Percentiles rank a stretch among this genome's conserved stretches.
phyloP scores from a whole-genome alignment of 92 coral and sea anemone species.

The Siderastrea radians region DNA sequence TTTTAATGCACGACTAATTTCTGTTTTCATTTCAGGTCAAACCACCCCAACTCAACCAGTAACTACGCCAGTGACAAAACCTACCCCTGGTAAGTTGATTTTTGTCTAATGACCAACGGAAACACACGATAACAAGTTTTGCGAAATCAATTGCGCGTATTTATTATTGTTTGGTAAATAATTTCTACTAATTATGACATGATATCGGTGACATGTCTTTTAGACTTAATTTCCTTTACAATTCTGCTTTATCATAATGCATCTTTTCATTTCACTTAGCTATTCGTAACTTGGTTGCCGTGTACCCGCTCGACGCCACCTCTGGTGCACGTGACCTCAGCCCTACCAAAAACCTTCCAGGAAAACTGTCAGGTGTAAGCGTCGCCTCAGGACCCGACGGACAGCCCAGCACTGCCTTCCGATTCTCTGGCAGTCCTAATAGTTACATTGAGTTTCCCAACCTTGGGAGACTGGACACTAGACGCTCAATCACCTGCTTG shows the following conservation, averaged over 20 bases:
- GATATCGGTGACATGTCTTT: neutral
- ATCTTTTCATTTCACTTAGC: constrained; percentile 6
- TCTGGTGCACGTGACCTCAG: constrained; percentile 78
- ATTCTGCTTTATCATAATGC: neutral
- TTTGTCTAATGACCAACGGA: neutral
- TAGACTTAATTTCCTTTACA: neutral
- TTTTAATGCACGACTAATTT: constrained; percentile 15
- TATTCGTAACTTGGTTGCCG: constrained; percentile 64
- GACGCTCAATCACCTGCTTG: constrained; percentile 73
- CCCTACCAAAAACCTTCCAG: constrained; percentile 71
- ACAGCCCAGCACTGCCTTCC: constrained; percentile 65
- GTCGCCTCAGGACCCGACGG: constrained; percentile 84
- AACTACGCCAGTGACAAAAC: constrained; percentile 19
- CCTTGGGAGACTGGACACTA: constrained; percentile 85
- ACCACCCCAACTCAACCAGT: constrained; percentile 51
- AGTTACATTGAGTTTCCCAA: constrained; percentile 85
- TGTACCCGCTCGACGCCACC: constrained; percentile 75
- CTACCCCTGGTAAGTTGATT: constrained; percentile 41
- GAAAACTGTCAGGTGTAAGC: constrained; percentile 56
- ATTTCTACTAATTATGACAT: neutral
- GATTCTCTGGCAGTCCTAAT: constrained; percentile 75
- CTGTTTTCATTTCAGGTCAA: constrained; percentile 16
- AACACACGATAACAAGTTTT: neutral
- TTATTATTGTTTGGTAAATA: too few species aligned
- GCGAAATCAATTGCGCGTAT: neutral